Conservation (phyloP, 37 sponge, comb jelly and placozoan species). For the Halisarca cf. caerulea region DNA sequence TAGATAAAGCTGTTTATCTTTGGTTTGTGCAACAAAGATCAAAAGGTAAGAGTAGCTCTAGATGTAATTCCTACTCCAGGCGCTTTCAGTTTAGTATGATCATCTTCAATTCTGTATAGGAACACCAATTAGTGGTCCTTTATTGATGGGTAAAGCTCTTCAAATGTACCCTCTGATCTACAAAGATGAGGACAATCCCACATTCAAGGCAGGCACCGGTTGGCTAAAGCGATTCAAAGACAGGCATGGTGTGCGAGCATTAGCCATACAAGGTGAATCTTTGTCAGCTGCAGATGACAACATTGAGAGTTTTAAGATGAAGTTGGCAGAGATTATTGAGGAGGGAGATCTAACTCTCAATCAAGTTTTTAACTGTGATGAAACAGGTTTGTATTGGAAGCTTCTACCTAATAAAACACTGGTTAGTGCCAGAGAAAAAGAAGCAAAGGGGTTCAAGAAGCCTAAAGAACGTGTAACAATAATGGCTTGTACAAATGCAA, state of each 20-base stretch:
- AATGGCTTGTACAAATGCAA: not conserved
- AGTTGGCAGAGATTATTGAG: not conserved
- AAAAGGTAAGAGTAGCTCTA: no score
- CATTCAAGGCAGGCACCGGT: not conserved
- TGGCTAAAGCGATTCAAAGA: not conserved
- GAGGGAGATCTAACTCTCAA: not conserved
- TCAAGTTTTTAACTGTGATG: no score
- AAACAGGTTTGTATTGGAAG: no score
- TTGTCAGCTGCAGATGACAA: not conserved
- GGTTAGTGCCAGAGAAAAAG: not conserved
- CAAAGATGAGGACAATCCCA: not conserved
- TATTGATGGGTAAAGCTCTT: not conserved
- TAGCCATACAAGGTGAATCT: not conserved
- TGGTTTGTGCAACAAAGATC: not conserved
- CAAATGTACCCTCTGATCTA: not conserved
- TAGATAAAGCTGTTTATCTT: not conserved
- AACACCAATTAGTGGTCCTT: not conserved
- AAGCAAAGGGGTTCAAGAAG: conserved; percentile 1
- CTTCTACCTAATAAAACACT: no score
- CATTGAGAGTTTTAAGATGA: not conserved
- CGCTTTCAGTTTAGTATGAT: no score
- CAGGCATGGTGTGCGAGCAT: not conserved
- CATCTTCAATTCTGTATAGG: not conserved
- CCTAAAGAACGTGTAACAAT: conserved; percentile 11
- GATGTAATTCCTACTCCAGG: no score